A percentile compares a stretch with the other conserved stretches of the same genome.
Evolutionary conservation across 2,797 vertebrate genomes (phyloP).

Genomic region (Sarcophilus harrisii): DNA sequence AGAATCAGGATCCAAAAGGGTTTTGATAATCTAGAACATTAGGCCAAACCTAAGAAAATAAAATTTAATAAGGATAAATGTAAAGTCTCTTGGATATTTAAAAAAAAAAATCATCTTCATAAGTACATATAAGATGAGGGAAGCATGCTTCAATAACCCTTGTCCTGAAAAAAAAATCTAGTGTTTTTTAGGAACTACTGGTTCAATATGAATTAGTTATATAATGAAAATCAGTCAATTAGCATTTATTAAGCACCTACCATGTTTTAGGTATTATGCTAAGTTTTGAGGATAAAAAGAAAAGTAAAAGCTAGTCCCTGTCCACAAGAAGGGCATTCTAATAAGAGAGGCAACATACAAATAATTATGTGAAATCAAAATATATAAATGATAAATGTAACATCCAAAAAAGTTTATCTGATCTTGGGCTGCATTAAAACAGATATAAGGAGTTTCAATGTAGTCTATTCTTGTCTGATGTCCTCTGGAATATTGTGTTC

Average conservation of each 20-base stretch:
- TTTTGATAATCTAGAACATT: not conserved
- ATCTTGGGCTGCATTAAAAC: not conserved
- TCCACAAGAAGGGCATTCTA: not conserved
- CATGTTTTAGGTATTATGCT: not conserved
- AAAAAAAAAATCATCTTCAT: not conserved
- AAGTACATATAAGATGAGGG: not conserved
- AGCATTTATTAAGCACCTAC: not conserved
- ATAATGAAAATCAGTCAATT: not conserved
- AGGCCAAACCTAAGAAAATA: not conserved
- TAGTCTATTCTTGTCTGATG: not conserved
- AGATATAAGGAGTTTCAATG: not conserved
- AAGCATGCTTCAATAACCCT: not conserved
- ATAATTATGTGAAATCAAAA: not conserved
- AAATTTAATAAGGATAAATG: not conserved
- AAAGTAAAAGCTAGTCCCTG: not conserved
- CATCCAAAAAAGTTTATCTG: not conserved
- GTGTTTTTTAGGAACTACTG: not conserved
- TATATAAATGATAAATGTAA: not conserved
- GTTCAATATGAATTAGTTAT: not conserved
- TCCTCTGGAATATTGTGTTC: not conserved
- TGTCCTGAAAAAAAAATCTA: not conserved
- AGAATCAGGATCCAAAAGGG: not conserved
- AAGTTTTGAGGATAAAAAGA: not conserved
- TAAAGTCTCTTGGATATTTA: not conserved
- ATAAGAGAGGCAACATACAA: not conserved